A percentile compares a stretch with the other conserved stretches of the same genome.
These are phyloP conservation scores for Furcula furcula DNA, from an alignment of 2,888 invertebrate species.

Conservation along the genomic window DNA sequence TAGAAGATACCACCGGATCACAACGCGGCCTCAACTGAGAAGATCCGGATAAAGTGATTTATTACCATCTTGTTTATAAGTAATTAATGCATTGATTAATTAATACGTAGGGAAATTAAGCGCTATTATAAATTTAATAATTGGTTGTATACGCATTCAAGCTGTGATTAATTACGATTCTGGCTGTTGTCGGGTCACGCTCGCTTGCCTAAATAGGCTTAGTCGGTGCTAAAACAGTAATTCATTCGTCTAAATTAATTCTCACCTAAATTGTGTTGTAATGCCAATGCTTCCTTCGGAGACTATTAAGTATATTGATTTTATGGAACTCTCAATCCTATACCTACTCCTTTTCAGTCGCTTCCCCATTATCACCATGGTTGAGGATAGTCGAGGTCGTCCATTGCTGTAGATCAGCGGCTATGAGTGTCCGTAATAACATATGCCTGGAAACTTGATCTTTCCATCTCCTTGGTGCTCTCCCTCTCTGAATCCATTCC, in stretches of 20 bases:
- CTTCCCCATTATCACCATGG: too few relatives aligned
- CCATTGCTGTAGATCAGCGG: too few relatives aligned
- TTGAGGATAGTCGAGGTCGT: too few relatives aligned
- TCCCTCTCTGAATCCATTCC: too few relatives aligned
- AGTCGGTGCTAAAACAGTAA: constrained; percentile 9
- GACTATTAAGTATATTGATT: not conserved
- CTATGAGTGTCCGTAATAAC: too few relatives aligned
- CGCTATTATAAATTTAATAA: constrained; percentile 13
- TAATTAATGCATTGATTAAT: constrained; percentile 18
- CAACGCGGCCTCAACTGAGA: too few relatives aligned
- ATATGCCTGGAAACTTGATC: too few relatives aligned
- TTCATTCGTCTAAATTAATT: constrained; percentile 16
- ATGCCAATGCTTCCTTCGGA: not conserved
- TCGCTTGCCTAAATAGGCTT: constrained; percentile 14
- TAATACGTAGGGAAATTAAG: constrained; percentile 13
- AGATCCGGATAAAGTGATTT: not conserved
- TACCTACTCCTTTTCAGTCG: too few relatives aligned
- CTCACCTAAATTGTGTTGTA: constrained; percentile 4
- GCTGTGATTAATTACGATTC: constrained; percentile 24
- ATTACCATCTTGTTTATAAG: constrained; percentile 2
- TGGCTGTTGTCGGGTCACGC: constrained; percentile 12
- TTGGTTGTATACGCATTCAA: constrained; percentile 15
- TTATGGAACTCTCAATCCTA: too few relatives aligned
- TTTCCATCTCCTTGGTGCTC: too few relatives aligned
- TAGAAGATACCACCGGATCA: too few relatives aligned